Conservation (phyloP, 2,888 invertebrate species). For the Petrolisthes cinctipes region DNA sequence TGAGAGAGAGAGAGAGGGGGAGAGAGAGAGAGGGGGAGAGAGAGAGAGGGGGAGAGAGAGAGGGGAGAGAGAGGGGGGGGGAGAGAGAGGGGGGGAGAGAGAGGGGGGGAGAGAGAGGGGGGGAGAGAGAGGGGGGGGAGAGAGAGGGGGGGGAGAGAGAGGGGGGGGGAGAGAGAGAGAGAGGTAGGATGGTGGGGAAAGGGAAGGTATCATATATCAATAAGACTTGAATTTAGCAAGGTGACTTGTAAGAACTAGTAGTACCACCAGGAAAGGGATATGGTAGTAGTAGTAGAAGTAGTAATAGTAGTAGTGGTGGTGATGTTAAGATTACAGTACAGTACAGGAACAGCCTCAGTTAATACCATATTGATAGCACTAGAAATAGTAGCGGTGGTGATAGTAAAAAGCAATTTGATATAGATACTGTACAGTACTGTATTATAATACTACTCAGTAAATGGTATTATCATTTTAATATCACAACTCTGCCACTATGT, state of each 20-base stretch:
- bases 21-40: not conserved
- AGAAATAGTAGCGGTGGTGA: not conserved
- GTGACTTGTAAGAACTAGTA: too few relatives aligned
- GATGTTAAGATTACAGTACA: not conserved
- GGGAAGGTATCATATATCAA: not conserved
- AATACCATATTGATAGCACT: not conserved
- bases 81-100: not conserved
- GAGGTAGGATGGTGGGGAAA: not conserved
- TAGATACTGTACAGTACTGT: not conserved
- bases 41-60: not conserved
- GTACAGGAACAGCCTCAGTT: too few relatives aligned
- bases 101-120: not conserved
- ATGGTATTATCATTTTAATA: too few relatives aligned
- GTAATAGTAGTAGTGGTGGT: not conserved
- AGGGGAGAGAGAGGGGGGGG: not conserved
- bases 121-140: not conserved
- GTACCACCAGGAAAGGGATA: too few relatives aligned
- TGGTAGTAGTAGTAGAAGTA: not conserved
- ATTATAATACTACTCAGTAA: too few relatives aligned
- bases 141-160: slow-evolving; percentile 17
- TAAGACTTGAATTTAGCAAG: too few relatives aligned
- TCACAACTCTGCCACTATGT: too few relatives aligned
- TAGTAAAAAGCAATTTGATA: not conserved
- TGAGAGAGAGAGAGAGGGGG: not conserved
- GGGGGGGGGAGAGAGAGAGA: not conserved